Conservation (phyloP, 2,888 invertebrate genomes). For the Odontothrips loti region DNA sequence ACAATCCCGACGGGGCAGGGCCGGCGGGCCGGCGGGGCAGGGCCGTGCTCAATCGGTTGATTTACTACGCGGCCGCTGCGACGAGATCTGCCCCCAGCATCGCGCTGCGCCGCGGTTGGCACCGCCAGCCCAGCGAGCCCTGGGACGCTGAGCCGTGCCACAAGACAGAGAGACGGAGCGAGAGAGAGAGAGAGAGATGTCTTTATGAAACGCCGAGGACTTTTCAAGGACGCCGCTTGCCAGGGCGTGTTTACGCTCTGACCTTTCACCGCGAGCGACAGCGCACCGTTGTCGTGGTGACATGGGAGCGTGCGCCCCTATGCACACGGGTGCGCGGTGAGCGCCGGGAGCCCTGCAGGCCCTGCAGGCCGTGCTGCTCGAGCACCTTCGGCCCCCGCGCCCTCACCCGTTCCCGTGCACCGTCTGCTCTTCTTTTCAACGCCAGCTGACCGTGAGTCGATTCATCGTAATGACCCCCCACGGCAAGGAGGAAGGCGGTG, state of each 20-base stretch:
- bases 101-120: not conserved
- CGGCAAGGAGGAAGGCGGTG: not conserved
- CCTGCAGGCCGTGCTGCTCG: not conserved
- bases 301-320: no score
- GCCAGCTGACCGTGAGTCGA: not conserved
- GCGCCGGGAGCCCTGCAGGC: not conserved
- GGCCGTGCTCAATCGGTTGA: not conserved
- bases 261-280: not conserved
- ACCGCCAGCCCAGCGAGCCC: not conserved
- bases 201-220: conserved; percentile 5
- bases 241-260: not conserved
- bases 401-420: no score
- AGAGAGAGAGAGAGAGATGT: not conserved
- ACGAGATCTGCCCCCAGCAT: no score
- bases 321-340: not conserved
- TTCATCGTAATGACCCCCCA: conserved; percentile 11
- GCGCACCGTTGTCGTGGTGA: not conserved
- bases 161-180: not conserved
- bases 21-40: not conserved
- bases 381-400: not conserved
- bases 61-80: not conserved
- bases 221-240: conserved; percentile 8
- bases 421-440: not conserved
- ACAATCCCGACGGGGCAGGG: not conserved
- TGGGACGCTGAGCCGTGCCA: no score